Evolutionary conservation across 2,113 vertebrate species (phyloP).

Genomic region (Rhagologus leucostigma): DNA sequence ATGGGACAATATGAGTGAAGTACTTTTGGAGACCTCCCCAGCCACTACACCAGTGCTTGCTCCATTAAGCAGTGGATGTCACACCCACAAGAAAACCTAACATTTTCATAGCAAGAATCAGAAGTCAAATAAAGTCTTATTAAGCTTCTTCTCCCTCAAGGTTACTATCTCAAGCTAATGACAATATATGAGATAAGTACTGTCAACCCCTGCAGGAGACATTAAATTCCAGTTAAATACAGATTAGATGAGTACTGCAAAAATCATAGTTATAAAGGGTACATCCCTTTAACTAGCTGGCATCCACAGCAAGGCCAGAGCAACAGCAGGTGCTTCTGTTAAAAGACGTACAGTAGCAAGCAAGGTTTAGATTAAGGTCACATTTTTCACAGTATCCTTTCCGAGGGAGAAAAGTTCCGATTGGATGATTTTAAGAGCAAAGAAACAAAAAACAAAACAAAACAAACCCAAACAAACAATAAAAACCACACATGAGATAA

Average conservation of each 20-base stretch:
- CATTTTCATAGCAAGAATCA: not conserved
- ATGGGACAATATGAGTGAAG: not conserved
- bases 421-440: not conserved
- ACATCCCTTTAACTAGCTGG: not conserved
- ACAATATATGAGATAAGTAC: not conserved
- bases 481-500: not conserved
- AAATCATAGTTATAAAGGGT: not conserved
- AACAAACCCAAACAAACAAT: not conserved
- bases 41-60: not conserved
- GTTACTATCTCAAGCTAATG: not conserved
- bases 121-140: not conserved
- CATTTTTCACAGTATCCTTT: not conserved
- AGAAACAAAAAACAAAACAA: not conserved
- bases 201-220: not conserved
- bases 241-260: not conserved
- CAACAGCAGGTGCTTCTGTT: not conserved
- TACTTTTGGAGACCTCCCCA: not conserved
- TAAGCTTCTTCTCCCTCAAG: constrained; percentile 24
- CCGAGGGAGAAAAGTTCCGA: not conserved
- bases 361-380: not conserved
- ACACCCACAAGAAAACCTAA: not conserved
- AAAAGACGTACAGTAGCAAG: not conserved
- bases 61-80: not conserved
- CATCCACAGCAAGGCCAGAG: not conserved
- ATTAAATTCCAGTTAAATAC: constrained; percentile 14